Base-by-base conservation (phyloP, 1,140 invertebrate species). In the Leptinotarsa undecemlineata region DNA sequence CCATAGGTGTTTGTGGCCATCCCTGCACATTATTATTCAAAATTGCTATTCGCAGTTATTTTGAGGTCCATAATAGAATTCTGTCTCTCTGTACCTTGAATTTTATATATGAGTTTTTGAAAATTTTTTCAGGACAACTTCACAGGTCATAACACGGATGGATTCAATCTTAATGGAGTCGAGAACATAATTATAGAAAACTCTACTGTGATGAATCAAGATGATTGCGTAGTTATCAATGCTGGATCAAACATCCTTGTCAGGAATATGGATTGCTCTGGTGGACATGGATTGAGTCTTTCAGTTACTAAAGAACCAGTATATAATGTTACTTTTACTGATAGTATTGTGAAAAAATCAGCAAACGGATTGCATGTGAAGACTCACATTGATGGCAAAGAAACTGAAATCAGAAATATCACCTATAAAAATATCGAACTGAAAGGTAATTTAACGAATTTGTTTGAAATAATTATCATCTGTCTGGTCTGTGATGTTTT, bases 181-280 rank as follows among this genome's bases (percentile, higher is more conserved):
- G 21, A 23, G 1, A 66, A 66, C 2, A 33, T 66, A n/a, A 33
- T 66, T 3, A 21, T 66, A 23, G 63, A 66, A 66, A 66, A 66
- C 14, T 23, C 63, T 15, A 66, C 47, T 13, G 73, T 74, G 11
- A 47, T 33, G n/a, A 74, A 74, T 57, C 73, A 74, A 63, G 74
- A 75, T 64, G 74, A 75, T 33, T 75, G 74, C 33, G 68, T 75
- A 8, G 74, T 68, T 26, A 74, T 74, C 3, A 69, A 74, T 47
- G 11, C 21, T 48, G 73, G 66, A 17, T 21, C 48, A 14, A 64
- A 74, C 21, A 74, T 74, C 17, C 13, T 57, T 8, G 68, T 74
- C 51, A 48, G 51, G 15, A 42, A 69, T 21, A 6, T 74, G 13
- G 3, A 61, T 6, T 74, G 73, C 23, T 19, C 21, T 42, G 73